These are phyloP conservation scores for Synaphobranchus kaupii DNA, from an alignment of 2,797 vertebrate genomes.

Conservation along the genomic window DNA sequence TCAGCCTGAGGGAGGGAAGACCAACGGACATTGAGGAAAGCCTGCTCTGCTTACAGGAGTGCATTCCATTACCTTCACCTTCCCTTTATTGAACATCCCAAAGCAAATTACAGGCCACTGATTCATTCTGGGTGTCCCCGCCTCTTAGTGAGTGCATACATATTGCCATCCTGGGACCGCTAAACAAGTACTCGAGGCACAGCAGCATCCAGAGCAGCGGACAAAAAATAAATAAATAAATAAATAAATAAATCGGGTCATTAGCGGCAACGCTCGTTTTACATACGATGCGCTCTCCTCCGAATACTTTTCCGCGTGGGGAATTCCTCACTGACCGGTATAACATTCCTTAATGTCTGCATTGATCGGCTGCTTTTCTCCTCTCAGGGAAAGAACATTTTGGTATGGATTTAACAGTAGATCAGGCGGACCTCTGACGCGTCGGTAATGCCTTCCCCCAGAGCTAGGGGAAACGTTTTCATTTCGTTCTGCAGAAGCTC, in stretches of 20 bases:
- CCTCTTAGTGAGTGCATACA: not conserved
- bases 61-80: not conserved
- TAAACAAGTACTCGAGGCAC: not conserved
- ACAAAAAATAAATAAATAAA: not conserved
- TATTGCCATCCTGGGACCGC: not conserved
- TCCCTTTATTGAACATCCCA: not conserved
- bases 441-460: not conserved
- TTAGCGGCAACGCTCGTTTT: not conserved
- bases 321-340: not conserved
- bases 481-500: not conserved
- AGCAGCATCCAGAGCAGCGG: not conserved
- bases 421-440: not conserved
- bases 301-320: not conserved
- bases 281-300: not conserved
- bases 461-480: slow-evolving; percentile 4
- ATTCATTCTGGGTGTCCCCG: not conserved
- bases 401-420: slow-evolving; percentile 6
- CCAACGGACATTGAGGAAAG: not conserved
- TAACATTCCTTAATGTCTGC: not conserved
- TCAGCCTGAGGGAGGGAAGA: slow-evolving; percentile 69
- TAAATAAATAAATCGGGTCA: not conserved
- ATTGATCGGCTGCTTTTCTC: not conserved
- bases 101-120: not conserved
- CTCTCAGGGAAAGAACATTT: not conserved
- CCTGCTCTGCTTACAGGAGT: not conserved